phyloP scores from a whole-genome alignment of 2,113 vertebrate species.

The Pyrgilauda ruficollis region DNA sequence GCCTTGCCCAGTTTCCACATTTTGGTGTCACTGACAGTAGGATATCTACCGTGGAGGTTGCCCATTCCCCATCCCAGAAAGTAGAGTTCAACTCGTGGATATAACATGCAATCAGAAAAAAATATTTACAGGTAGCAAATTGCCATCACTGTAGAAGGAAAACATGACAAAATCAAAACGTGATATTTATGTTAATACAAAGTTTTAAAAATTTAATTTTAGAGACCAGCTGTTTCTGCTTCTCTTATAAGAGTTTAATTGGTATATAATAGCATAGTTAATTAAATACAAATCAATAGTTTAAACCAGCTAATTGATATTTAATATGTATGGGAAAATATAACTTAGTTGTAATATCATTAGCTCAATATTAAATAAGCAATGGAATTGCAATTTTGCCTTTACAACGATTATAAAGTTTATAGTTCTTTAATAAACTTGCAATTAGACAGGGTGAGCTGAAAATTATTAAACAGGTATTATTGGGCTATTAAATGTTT shows the following conservation, averaged over 20 bases:
- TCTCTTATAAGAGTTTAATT: constrained; percentile 78
- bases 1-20: neutral
- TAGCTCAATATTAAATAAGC: constrained; percentile 76
- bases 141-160: neutral
- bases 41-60: neutral
- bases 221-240: constrained; percentile 73
- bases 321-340: constrained; percentile 77
- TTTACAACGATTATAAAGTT: constrained; percentile 73
- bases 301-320: constrained; percentile 81
- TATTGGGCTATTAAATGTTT: constrained; percentile 73
- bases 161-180: neutral
- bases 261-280: constrained; percentile 79
- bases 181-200: constrained; percentile 54
- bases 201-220: constrained; percentile 69
- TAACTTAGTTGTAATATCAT: constrained; percentile 73
- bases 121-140: neutral
- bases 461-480: constrained; percentile 77
- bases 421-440: constrained; percentile 79
- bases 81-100: neutral
- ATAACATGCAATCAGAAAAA: neutral
- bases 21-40: neutral
- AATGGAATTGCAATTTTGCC: constrained; percentile 71
- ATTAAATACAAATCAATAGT: constrained; percentile 83
- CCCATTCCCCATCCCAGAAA: neutral
- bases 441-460: constrained; percentile 67